Evolutionary conservation across 1,140 invertebrate species (phyloP).

Genomic region (Pantala flavescens): DNA sequence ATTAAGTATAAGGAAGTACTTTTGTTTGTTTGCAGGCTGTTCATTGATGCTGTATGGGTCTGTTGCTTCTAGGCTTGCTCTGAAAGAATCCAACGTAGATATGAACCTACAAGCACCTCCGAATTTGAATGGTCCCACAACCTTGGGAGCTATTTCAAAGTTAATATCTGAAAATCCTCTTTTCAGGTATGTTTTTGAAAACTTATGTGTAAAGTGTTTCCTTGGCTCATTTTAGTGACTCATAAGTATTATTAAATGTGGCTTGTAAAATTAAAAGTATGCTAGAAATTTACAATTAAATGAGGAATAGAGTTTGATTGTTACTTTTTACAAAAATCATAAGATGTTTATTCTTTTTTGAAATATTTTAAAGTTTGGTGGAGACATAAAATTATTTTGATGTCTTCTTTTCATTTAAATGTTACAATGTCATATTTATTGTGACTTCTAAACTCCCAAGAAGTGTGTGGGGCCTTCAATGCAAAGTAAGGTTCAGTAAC

Average conservation of each 20-base stretch:
- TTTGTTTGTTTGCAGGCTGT: slow-evolving; percentile 4
- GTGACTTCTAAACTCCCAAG: too few relatives aligned
- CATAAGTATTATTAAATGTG: neutral
- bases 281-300: too few relatives aligned
- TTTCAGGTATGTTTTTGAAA: neutral
- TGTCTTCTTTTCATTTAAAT: too few relatives aligned
- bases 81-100: slow-evolving; percentile 11
- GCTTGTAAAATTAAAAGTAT: too few relatives aligned
- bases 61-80: neutral
- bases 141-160: neutral
- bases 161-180: neutral
- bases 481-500: too few relatives aligned
- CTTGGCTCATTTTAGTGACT: neutral
- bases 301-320: too few relatives aligned
- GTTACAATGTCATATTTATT: too few relatives aligned
- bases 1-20: neutral
- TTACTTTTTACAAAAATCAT: neutral
- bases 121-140: neutral
- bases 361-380: neutral
- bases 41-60: neutral
- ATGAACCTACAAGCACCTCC: neutral
- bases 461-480: too few relatives aligned
- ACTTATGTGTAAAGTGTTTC: neutral
- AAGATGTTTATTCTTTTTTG: neutral
- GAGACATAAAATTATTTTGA: too few relatives aligned